Conservation (phyloP, 2,888 invertebrate genomes). For the Heliconius erato region DNA sequence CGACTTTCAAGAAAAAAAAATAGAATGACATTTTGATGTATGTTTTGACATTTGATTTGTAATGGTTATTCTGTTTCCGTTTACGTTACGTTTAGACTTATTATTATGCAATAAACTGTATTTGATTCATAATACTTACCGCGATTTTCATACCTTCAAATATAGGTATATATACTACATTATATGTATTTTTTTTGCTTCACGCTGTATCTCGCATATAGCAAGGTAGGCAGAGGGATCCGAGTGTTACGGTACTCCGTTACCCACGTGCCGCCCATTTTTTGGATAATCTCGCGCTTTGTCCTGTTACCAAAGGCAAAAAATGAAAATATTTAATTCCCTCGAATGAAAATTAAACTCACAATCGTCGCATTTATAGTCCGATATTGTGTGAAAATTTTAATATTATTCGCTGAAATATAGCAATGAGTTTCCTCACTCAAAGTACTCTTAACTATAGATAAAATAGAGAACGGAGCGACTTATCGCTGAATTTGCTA, state of each 20-base stretch:
- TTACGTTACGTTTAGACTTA: neutral
- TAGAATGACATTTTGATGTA: neutral
- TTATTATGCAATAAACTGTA: neutral
- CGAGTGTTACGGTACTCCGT: no score
- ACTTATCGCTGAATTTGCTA: neutral
- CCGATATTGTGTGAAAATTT: no score
- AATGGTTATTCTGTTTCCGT: neutral
- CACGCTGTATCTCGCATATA: neutral
- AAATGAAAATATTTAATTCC: neutral
- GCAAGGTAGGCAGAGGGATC: neutral
- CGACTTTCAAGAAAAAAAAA: neutral
- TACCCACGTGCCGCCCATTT: no score
- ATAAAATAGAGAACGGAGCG: neutral
- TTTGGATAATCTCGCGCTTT: neutral
- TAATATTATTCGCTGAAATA: no score
- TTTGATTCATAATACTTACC: neutral
- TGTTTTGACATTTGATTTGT: constrained; percentile 20
- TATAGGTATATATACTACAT: neutral
- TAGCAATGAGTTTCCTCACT: no score
- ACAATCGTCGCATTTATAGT: neutral
- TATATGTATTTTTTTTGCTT: no score
- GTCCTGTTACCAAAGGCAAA: neutral
- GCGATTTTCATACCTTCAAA: neutral
- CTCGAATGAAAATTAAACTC: neutral
- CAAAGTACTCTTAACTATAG: no score